Percentiles rank a stretch among this genome's conserved stretches.
These are phyloP conservation scores for Gymnopithys bicolor DNA, from an alignment of 2,797 vertebrate genomes.

Conservation along the genomic window DNA sequence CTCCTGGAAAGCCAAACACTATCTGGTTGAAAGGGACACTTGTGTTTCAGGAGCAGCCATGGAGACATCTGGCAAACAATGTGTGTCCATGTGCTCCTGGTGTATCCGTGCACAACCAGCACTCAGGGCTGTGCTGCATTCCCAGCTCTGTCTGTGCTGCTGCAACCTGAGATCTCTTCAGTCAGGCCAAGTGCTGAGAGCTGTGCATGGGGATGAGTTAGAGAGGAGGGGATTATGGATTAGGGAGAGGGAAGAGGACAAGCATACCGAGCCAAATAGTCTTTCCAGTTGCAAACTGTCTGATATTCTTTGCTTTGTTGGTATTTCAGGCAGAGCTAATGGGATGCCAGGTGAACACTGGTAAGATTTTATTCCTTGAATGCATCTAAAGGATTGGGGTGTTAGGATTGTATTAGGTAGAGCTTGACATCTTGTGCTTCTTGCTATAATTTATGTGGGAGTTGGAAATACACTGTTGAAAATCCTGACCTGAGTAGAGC, in stretches of 20 bases:
- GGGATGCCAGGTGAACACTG: not conserved
- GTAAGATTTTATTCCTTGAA: not conserved
- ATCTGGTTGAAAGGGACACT: not conserved
- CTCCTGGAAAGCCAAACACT: not conserved
- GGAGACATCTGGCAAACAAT: not conserved
- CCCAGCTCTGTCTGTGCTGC: rapidly evolving
- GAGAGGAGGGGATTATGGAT: not conserved
- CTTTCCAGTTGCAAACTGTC: not conserved
- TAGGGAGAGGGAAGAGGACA: not conserved
- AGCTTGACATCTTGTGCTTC: not conserved
- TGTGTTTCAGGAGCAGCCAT: rapidly evolving
- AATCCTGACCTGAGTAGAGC: not conserved
- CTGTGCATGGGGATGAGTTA: not conserved
- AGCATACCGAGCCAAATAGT: not conserved
- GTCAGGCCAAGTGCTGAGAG: not conserved
- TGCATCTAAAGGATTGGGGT: not conserved
- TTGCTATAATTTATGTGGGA: not conserved
- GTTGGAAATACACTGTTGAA: not conserved
- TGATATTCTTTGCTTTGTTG: not conserved
- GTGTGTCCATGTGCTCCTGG: rapidly evolving
- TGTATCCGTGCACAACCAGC: rapidly evolving
- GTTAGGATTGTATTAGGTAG: not conserved
- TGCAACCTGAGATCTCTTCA: not conserved
- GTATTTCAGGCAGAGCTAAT: not conserved
- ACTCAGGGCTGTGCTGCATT: not conserved